These are phyloP conservation scores for Spicauda simplicius DNA, from an alignment of 2,888 invertebrate species.

Conservation along the genomic window DNA sequence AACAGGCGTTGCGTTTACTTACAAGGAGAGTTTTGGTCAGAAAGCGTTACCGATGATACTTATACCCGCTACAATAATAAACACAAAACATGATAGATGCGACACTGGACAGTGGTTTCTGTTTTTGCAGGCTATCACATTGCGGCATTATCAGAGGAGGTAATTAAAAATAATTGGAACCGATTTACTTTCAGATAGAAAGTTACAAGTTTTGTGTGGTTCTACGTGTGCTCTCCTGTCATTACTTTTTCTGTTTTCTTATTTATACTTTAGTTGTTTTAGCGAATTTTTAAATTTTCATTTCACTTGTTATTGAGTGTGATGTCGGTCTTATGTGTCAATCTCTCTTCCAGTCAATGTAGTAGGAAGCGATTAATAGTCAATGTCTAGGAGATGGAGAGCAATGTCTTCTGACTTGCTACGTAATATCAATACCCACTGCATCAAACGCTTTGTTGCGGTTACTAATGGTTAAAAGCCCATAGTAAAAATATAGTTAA, in stretches of 20 bases:
- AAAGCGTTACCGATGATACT: constrained; percentile 40
- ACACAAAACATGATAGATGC: constrained; percentile 35
- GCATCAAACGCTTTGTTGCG: no score
- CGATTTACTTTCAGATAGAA: constrained; percentile 45
- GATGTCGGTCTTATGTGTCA: no score
- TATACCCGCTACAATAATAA: constrained; percentile 31
- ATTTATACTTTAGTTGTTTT: neutral
- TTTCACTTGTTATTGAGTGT: no score
- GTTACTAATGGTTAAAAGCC: no score
- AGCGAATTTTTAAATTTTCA: neutral
- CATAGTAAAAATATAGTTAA: no score
- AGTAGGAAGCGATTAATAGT: no score
- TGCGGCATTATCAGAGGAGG: constrained; percentile 30
- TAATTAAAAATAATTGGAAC: constrained; percentile 45
- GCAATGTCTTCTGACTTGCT: no score
- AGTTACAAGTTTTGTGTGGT: constrained; percentile 37
- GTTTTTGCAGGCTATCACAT: constrained; percentile 21
- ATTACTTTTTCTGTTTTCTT: constrained; percentile 4
- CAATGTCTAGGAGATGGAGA: no score
- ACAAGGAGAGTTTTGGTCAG: constrained; percentile 37
- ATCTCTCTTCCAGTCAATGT: no score
- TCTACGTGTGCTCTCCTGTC: constrained; percentile 29
- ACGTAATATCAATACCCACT: no score
- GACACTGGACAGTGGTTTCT: constrained; percentile 23
- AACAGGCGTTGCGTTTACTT: constrained; percentile 18